These are phyloP conservation scores for Falco columbarius DNA, from an alignment of 2,797 vertebrate genomes.

Conservation along the genomic window DNA sequence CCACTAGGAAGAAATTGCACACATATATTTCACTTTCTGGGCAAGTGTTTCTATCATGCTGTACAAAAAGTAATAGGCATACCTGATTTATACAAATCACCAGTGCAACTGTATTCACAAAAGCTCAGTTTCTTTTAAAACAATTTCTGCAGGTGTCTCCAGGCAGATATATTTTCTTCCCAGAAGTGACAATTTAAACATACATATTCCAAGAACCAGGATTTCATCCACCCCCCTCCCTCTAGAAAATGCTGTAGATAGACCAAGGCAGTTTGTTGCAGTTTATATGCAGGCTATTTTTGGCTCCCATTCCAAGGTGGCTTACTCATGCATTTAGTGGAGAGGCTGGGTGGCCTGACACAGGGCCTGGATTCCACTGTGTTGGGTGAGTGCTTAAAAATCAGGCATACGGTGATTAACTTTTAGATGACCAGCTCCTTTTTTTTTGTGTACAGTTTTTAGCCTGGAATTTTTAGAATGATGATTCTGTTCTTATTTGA, in stretches of 20 bases:
- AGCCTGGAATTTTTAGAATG: not conserved
- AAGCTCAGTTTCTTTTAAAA: not conserved
- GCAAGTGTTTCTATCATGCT: not conserved
- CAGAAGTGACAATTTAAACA: not conserved
- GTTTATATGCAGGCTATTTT: conserved; percentile 50
- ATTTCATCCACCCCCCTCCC: conserved; percentile 10
- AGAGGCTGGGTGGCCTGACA: not conserved
- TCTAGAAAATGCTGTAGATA: conserved; percentile 36
- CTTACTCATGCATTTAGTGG: not conserved
- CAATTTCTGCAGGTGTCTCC: not conserved
- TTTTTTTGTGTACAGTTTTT: not conserved
- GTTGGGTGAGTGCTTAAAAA: not conserved
- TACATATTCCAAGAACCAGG: not conserved
- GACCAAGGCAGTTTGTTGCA: conserved; percentile 8
- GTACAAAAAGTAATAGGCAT: not conserved
- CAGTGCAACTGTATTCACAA: not conserved
- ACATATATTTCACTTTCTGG: not conserved
- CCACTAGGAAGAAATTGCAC: not conserved
- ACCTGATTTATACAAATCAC: not conserved
- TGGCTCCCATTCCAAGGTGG: conserved; percentile 8
- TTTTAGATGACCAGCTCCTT: not conserved
- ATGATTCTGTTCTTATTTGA: not conserved
- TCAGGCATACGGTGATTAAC: not conserved
- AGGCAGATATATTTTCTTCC: not conserved
- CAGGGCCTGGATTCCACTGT: not conserved